Conservation (phyloP, 2,797 vertebrate genomes). For the Heteromormyrus szaboi region DNA sequence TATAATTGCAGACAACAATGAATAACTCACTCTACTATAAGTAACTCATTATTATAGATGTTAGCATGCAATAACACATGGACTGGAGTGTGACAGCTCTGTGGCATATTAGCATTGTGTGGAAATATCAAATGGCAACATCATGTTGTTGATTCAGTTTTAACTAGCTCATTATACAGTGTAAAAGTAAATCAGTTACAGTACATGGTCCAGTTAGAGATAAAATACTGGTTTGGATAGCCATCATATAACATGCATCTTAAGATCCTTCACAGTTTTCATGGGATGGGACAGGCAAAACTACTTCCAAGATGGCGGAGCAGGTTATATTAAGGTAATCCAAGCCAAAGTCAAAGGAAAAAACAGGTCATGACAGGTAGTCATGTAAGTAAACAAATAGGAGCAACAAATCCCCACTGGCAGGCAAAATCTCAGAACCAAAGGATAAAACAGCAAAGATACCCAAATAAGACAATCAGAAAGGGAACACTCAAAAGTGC, state of each 20-base stretch:
- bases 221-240: not conserved
- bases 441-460: not conserved
- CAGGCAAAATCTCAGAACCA: not conserved
- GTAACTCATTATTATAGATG: not conserved
- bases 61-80: not conserved
- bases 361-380: not conserved
- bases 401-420: not conserved
- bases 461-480: not conserved
- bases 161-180: conserved; percentile 4
- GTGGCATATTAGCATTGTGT: not conserved
- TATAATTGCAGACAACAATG: not conserved
- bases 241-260: not conserved
- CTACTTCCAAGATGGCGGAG: not conserved
- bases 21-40: not conserved
- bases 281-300: not conserved
- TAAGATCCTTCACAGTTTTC: not conserved
- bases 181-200: conserved; percentile 5
- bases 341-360: not conserved
- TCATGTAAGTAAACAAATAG: not conserved
- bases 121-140: not conserved
- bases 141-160: not conserved
- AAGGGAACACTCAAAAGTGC: no score
- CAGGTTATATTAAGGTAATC: not conserved
- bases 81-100: not conserved
- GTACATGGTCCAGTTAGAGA: not conserved